Conservation (phyloP, 2,888 invertebrate species). For the Caenorhabditis sp. region DNA sequence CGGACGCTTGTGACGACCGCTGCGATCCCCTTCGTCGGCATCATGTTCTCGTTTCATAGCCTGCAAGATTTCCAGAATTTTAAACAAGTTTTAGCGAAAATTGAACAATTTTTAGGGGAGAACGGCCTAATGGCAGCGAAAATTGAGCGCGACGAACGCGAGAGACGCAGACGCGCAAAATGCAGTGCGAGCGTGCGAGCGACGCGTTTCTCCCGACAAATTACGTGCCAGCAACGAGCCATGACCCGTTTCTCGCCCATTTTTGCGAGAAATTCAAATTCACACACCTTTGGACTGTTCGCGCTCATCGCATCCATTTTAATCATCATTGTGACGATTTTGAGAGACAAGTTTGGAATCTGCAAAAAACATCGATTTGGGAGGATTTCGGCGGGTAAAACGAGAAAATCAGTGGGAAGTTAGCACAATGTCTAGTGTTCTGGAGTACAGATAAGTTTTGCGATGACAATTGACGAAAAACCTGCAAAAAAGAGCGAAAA, state of each 20-base stretch:
- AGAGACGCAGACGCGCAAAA: background rate
- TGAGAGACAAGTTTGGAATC: no score
- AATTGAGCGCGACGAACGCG: background rate
- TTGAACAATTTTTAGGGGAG: slow-evolving; percentile 9
- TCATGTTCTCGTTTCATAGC: slow-evolving; percentile 65
- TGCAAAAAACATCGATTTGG: no score
- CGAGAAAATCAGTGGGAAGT: background rate
- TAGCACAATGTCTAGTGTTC: no score
- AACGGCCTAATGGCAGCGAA: background rate
- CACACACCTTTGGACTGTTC: slow-evolving; percentile 28
- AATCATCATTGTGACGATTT: slow-evolving; percentile 22
- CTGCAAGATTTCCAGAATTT: slow-evolving; percentile 14
- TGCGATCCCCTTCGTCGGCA: slow-evolving; percentile 54
- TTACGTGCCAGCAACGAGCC: background rate
- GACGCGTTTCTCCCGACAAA: slow-evolving; percentile 12
- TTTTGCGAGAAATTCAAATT: background rate
- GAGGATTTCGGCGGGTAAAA: background rate
- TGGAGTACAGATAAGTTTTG: no score
- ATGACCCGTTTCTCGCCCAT: background rate
- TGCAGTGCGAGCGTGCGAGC: slow-evolving; percentile 15
- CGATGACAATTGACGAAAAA: no score
- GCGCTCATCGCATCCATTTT: slow-evolving; percentile 2
- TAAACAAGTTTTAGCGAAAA: no score
- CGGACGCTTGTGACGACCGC: slow-evolving; percentile 52
- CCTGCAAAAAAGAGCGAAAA: background rate